Evolutionary conservation across 2,113 vertebrate genomes (phyloP).

Genomic region (Halichoerus grypus): DNA sequence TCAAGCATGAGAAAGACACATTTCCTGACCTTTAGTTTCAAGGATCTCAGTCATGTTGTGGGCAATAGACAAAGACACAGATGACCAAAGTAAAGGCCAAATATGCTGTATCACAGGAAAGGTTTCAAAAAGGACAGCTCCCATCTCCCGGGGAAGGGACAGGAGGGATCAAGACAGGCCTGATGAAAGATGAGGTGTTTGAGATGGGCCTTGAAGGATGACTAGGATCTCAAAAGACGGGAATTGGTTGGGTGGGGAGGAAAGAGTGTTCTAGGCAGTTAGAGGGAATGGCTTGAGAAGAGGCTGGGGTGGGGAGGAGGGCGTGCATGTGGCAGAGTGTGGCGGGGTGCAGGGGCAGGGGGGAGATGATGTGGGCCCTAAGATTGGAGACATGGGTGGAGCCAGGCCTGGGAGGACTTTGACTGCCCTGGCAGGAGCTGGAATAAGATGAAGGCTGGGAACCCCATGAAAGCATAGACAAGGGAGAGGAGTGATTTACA

Average conservation of each 20-base stretch:
- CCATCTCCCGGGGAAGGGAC: background rate
- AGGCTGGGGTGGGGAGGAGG: background rate
- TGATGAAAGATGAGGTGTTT: background rate
- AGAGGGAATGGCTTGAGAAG: background rate
- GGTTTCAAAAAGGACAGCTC: background rate
- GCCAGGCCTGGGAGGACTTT: background rate
- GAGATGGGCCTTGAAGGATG: background rate
- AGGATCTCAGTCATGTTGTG: background rate
- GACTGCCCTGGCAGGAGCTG: background rate
- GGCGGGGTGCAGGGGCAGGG: background rate
- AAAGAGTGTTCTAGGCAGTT: background rate
- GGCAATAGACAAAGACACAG: background rate
- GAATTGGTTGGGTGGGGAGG: background rate
- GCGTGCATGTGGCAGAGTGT: background rate
- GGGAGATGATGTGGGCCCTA: background rate
- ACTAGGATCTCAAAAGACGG: background rate
- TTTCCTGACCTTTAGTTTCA: background rate
- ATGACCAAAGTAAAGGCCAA: background rate
- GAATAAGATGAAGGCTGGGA: background rate
- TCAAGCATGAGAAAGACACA: background rate
- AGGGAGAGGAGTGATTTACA: background rate
- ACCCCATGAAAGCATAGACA: background rate
- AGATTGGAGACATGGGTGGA: background rate
- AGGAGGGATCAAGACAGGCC: background rate
- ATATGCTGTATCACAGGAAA: background rate